Evolutionary conservation across 92 coral and sea anemone genomes (phyloP).

Genomic region (Bergia puertoricense): DNA sequence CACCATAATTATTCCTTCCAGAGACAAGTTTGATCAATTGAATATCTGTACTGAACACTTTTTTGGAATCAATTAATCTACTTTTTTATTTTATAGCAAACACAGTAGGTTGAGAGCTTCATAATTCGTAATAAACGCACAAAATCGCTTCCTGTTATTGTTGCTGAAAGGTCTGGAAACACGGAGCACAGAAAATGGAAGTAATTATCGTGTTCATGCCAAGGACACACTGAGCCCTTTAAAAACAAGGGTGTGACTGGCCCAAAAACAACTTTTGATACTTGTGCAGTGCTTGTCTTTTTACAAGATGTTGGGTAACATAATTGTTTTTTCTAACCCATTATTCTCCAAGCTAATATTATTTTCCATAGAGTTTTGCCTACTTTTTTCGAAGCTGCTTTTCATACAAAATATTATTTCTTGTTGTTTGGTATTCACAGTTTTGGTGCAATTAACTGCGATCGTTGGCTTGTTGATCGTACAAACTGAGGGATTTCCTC

Average conservation of each 20-base stretch:
- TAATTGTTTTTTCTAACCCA: not conserved
- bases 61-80: not conserved
- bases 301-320: constrained; percentile 1
- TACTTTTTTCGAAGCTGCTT: not conserved
- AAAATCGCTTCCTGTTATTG: constrained; percentile 6
- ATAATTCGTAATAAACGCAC: not conserved
- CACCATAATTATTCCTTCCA: not conserved
- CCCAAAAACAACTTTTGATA: not conserved
- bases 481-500: not conserved
- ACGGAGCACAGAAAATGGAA: not conserved
- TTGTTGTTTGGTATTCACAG: not conserved
- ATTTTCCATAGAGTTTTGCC: not conserved
- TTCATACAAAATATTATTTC: not conserved
- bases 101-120: not conserved
- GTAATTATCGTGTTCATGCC: not conserved
- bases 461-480: not conserved
- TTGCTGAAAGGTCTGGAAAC: not conserved
- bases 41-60: not conserved
- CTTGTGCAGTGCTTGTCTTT: not conserved
- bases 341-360: not conserved
- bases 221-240: not conserved
- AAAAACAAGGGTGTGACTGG: not conserved
- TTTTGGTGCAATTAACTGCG: not conserved
- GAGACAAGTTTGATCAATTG: not conserved
- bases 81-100: not conserved